Evolutionary conservation across 1,140 invertebrate genomes (phyloP).

Genomic region (Panagrolaimus sp.): DNA sequence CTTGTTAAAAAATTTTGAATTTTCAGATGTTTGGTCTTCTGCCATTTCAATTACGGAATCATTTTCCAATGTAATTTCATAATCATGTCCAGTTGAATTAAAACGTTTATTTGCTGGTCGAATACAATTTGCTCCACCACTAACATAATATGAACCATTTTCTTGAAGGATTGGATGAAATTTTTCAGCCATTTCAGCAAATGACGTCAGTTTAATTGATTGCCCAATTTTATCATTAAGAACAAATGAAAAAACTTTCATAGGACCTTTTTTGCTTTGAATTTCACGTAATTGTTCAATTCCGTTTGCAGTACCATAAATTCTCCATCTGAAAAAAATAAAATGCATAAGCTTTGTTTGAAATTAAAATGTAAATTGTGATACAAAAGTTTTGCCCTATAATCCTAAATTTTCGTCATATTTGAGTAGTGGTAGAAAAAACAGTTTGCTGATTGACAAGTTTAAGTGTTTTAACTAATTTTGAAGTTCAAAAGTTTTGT

Average conservation of each 20-base stretch:
- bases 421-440: too few species aligned
- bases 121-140: constrained; percentile 63
- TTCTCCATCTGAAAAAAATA: constrained; percentile 71
- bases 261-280: constrained; percentile 83
- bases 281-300: constrained; percentile 77
- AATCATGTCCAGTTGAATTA: constrained; percentile 78
- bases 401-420: too few species aligned
- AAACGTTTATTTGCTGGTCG: constrained; percentile 89
- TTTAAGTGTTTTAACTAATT: too few species aligned
- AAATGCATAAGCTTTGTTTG: background rate
- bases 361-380: too few species aligned
- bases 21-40: constrained; percentile 58
- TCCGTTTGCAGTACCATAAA: constrained; percentile 78
- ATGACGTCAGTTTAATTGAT: constrained; percentile 80
- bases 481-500: too few species aligned
- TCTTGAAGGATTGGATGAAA: constrained; percentile 83
- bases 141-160: constrained; percentile 78
- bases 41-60: constrained; percentile 68
- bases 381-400: too few species aligned
- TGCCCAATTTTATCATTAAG: constrained; percentile 86
- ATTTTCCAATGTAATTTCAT: constrained; percentile 82
- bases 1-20: background rate
- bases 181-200: constrained; percentile 80
- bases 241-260: constrained; percentile 86
- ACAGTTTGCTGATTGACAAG: too few species aligned